These are phyloP conservation scores for Epizoanthus ramosus DNA, from an alignment of 92 coral and sea anemone species.

Conservation along the genomic window DNA sequence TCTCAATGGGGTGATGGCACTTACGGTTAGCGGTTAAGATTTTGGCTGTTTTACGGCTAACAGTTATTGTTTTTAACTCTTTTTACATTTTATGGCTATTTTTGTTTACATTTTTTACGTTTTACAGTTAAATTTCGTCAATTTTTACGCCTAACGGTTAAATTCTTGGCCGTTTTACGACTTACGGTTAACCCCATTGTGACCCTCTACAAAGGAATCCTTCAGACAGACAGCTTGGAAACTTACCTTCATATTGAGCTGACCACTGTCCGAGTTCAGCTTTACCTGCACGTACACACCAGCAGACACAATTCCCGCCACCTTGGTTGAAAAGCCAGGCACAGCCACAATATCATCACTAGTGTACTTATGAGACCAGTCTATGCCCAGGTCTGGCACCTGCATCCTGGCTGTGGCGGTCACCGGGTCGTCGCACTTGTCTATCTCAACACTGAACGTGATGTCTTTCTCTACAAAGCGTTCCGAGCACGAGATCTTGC, in stretches of 20 bases:
- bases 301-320: slow-evolving; percentile 24
- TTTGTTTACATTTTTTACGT: no score
- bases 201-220: no score
- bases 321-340: slow-evolving; percentile 51
- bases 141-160: no score
- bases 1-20: no score
- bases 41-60: no score
- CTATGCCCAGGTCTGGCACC: slow-evolving; percentile 55
- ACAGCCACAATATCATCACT: slow-evolving; percentile 55
- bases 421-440: slow-evolving; percentile 68
- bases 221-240: not conserved
- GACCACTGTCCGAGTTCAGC: slow-evolving; percentile 19
- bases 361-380: slow-evolving; percentile 67
- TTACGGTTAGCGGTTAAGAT: no score
- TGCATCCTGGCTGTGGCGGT: slow-evolving; percentile 61
- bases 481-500: slow-evolving; percentile 58
- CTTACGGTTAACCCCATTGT: no score
- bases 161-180: no score
- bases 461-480: slow-evolving; percentile 52
- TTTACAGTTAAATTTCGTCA: no score
- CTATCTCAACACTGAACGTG: slow-evolving; percentile 52
- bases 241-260: slow-evolving; percentile 46
- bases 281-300: slow-evolving; percentile 56
- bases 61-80: no score
- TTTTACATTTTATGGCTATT: no score